These are phyloP conservation scores for Phania funesta DNA, from an alignment of 2,888 invertebrate species.

Conservation along the genomic window DNA sequence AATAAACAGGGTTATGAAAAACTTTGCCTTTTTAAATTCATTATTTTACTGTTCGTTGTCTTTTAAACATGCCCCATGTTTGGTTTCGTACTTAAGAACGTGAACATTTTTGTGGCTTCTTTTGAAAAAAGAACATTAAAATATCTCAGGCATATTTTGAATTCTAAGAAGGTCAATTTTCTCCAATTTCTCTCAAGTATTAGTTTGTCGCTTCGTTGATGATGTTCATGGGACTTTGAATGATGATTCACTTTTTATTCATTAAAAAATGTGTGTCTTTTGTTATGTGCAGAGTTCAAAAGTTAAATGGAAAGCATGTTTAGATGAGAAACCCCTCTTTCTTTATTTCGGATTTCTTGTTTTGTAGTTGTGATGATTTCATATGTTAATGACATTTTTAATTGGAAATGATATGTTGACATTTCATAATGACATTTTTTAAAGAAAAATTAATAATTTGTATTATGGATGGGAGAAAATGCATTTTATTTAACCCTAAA, in stretches of 20 bases:
- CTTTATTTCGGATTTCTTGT: background rate
- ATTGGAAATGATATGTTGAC: constrained; percentile 43
- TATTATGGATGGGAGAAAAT: no score
- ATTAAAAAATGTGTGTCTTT: constrained; percentile 3
- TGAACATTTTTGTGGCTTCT: constrained; percentile 28
- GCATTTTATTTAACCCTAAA: no score
- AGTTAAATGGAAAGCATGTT: constrained; percentile 5
- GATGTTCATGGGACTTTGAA: constrained; percentile 2
- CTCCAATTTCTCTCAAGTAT: background rate
- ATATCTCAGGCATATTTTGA: background rate
- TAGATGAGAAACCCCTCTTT: background rate
- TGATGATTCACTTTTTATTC: constrained; percentile 31
- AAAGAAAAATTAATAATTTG: no score
- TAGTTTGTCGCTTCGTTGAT: constrained; percentile 40
- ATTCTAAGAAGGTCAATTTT: constrained; percentile 52
- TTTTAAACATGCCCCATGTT: no score
- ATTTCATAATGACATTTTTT: constrained; percentile 44
- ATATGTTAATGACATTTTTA: constrained; percentile 41
- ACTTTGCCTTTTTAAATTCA: constrained; percentile 30
- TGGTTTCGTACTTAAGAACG: background rate
- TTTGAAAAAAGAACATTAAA: background rate
- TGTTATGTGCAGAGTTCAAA: constrained; percentile 15
- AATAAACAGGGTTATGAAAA: constrained; percentile 48
- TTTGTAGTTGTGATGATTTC: constrained; percentile 24
- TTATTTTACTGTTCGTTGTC: background rate